Base-by-base conservation (phyloP, 1,140 invertebrate genomes). In the Callitettix versicolor region DNA sequence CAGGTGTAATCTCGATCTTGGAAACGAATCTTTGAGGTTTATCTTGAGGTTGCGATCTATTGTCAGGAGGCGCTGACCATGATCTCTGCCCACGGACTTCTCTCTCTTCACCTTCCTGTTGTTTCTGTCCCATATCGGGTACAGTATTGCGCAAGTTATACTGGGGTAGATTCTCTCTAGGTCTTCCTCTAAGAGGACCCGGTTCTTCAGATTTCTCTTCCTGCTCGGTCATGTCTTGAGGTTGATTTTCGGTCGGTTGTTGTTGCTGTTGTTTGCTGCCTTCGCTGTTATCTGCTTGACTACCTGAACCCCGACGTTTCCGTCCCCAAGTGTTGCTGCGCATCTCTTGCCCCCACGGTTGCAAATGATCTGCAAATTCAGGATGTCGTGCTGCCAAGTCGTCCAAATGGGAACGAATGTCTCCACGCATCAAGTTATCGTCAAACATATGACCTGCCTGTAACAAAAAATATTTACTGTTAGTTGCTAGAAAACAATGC, bases 141-240 rank as follows among this genome's bases (percentile, higher is more conserved):
- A 85, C 79, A 11, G 85, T 88, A 58, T 86, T 87, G 51, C 85
- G 77, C 34, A 83, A 62, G 34, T 79, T 79, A 76, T 84, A 79
- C 59, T 87, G 84, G 52, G 80, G 78, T 14, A 86, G 69, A 34
- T 71, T 60, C 9, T 54, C 53, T 7, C 51, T 40, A 33, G 55
- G 11, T 42, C 46, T 38, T 24, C 44, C 9, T 33, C 33, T 18
- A 18, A 46, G 18, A 14, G 34, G 18, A 12, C 21, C 40, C 22
- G 24, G 38, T n/a, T 57, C 24, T 14, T 55, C 46, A 5, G 14
- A 15, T 12, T 41, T 20, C 5, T 15, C 18, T 20, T 41, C 40
- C 12, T 41, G 40, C 40, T 47, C 18, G 40, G 40, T 4, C 12
- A 12, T 20, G 9, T 15, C 24, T 42, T 17, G 15, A 9, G 36